Evolutionary conservation across 2,797 vertebrate species (phyloP).

Genomic region (Argya squamiceps): DNA sequence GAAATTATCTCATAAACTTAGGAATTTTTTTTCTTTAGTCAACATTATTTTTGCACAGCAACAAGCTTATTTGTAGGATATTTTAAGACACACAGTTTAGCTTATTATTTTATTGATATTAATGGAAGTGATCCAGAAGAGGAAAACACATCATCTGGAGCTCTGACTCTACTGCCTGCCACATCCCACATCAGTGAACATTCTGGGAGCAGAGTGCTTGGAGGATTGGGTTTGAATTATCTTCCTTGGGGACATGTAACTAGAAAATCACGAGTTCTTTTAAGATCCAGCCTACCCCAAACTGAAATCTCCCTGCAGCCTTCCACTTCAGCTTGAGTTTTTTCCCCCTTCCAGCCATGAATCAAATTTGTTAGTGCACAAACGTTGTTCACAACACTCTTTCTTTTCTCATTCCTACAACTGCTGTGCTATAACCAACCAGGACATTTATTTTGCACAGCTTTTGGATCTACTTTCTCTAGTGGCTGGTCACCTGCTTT

Average conservation of each 20-base stretch:
- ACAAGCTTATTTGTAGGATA: neutral
- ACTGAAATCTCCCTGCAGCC: neutral
- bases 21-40: neutral
- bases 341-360: neutral
- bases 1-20: neutral
- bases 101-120: slow-evolving; percentile 10
- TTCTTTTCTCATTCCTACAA: neutral
- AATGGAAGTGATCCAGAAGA: neutral
- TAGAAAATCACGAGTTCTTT: neutral
- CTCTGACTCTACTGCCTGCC: neutral
- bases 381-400: neutral
- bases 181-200: neutral
- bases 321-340: neutral
- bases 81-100: neutral
- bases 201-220: neutral
- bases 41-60: slow-evolving; percentile 22
- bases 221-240: neutral
- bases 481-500: neutral
- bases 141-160: neutral
- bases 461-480: neutral
- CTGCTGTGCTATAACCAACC: neutral
- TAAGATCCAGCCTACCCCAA: neutral
- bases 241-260: neutral
- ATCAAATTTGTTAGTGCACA: neutral
- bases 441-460: neutral